Evolutionary conservation across 2,888 invertebrate genomes (phyloP), one percentile per base, ranked within the genome.

Genomic region (Eustalomyia histrio): DNA sequence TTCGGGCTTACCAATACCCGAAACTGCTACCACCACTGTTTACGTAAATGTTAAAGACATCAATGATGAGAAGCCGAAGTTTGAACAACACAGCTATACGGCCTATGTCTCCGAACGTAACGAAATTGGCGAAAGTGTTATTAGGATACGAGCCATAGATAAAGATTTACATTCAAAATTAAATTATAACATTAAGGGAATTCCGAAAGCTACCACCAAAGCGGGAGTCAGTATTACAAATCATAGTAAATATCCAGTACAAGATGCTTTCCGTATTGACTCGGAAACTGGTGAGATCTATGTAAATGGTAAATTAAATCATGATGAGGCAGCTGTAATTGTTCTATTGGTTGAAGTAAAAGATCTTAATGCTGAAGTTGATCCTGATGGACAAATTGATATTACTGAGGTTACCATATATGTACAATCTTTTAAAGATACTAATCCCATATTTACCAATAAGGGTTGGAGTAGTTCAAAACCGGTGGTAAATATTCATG

Each of bases 61-160:
- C 0, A 97, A 97, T 85, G 95, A 97, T 86, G 96, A 96, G 86
- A 93, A 95, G 16, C 97, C 97, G 0, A 92, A 89, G 78, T 97
- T 97, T 84, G 94, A 92, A 68, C 92, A 92, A 60, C 90, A 91
- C 6, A 93, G 93, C 83, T 93, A 93, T 67, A 92, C 93, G 0
- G 93, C 94, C 24, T 95, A 95, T 84, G 93, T 95, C 6, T 95
- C 95, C 0, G 95, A 95, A 87, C 92, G 94, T 84, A 93, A 94
- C 0, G 91, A 92, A 80, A 90, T 93, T 16, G 93, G 93, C 82
- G 92, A 94, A 82, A 88, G 92, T 6, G 94, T 96, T 0, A 89
- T 95, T 7, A 93, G 92, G 85, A 93, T 95, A 0, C 88, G 90
- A 63, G 96, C 96, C 0, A 91, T 91, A 14, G 96, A 96, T 88